Conservation (phyloP, 2,113 vertebrate species). For the Papio anubis region DNA sequence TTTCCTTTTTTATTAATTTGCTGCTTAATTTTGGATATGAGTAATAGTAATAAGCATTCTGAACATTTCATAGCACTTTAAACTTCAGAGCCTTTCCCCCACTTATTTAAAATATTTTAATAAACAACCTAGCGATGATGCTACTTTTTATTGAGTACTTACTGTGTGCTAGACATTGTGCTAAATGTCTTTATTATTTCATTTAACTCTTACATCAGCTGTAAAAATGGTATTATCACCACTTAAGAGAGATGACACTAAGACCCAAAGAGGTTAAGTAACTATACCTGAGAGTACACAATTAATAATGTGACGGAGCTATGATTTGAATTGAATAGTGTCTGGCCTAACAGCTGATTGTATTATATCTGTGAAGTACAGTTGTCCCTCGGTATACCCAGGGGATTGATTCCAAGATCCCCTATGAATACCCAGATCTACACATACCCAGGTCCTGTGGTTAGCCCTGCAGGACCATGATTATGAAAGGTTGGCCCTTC, state of each 20-base stretch:
- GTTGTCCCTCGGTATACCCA: too few relatives aligned
- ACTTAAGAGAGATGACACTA: conserved; percentile 41
- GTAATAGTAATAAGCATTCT: neutral
- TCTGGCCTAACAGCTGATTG: neutral
- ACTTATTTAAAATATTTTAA: neutral
- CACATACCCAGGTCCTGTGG: too few relatives aligned
- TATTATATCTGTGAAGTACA: neutral
- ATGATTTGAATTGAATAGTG: neutral
- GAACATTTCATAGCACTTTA: conserved; percentile 15
- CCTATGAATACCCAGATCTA: too few relatives aligned
- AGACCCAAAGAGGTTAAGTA: neutral
- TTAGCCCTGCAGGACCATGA: too few relatives aligned
- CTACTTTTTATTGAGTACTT: conserved; percentile 37
- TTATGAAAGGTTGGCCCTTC: too few relatives aligned
- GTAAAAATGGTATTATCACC: neutral
- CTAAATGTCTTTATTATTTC: neutral
- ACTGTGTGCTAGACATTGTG: neutral
- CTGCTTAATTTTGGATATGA: conserved; percentile 8
- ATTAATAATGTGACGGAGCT: neutral
- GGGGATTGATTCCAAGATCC: too few relatives aligned
- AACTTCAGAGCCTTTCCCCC: neutral
- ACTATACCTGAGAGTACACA: neutral
- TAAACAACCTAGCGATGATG: conserved; percentile 2
- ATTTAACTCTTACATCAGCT: conserved; percentile 19
- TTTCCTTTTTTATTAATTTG: conserved; percentile 31